Base-by-base conservation (phyloP, 1,140 invertebrate genomes). In the Coelopa frigida region DNA sequence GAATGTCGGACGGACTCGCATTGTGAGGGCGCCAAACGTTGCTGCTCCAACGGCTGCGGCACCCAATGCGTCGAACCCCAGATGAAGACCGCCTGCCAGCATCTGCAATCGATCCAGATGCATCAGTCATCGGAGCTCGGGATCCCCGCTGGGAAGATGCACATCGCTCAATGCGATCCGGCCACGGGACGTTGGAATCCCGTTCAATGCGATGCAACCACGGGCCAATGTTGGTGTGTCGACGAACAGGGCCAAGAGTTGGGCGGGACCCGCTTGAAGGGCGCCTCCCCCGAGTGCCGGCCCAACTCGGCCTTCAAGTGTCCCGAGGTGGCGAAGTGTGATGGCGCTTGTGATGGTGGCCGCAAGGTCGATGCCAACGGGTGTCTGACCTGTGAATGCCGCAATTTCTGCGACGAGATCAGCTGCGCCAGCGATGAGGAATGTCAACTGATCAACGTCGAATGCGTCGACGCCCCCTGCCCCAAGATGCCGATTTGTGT, bases 161-260 rank as follows among this genome's bases (percentile, higher is more conserved):
- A 87, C 57, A 81, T 90, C 23, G 90, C 90, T 0, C 75, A 81
- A 24, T 95, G 91, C 68, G 55, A 70, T 7, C 78, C 81, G 46
- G 67, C 72, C 1, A 80, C 84, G 38, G 90, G 90, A 5, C 77
- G 77, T 15, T 95, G 85, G 69, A 77, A 83, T 41, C 66, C 76
- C 3, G 80, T 88, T 5, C 91, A 94, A 56, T 95, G 91, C 61
- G n/a, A n/a, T n/a, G 75, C 78, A 0, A 76, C 79, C 5, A 78
- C 78, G 23, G 81, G 81, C 6, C 76, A 83, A 52, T 95, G 91
- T 61, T 94, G 90, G 90, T 94, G 91, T 70, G 89, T 93, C 0
- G 89, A 94, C 55, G 73, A 79, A 26, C 79, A 84, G 54, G 90
- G 90, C 1, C 83, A 85, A 35, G 88, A 91, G 68, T 70, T 86